Percentiles rank a stretch among this genome's conserved stretches.
Conservation (phyloP, 2,888 invertebrate species). For the Onthophagus sagittarius region DNA sequence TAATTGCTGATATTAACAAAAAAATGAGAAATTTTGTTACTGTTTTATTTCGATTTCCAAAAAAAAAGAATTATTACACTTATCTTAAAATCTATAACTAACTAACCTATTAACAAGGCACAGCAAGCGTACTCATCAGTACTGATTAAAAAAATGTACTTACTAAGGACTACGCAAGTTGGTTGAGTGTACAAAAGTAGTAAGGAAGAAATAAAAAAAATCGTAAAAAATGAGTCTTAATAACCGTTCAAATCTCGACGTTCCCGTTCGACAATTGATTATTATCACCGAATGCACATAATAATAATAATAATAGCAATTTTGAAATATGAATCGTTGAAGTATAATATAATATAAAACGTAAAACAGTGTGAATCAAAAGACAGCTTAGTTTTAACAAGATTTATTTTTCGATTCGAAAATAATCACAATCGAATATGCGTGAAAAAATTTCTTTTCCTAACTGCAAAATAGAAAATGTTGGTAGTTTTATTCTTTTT, state of each 20-base stretch:
- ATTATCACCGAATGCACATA: slow-evolving; percentile 11
- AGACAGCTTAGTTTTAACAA: background rate
- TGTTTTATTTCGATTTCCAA: slow-evolving; percentile 41
- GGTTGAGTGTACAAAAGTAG: slow-evolving; percentile 3
- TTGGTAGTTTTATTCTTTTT: background rate
- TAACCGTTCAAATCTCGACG: background rate
- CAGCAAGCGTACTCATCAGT: slow-evolving; percentile 49
- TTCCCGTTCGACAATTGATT: slow-evolving; percentile 1
- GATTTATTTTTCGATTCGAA: background rate
- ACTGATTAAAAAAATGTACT: slow-evolving; percentile 39
- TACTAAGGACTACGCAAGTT: background rate
- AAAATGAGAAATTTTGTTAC: slow-evolving; percentile 9
- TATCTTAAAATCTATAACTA: slow-evolving; percentile 39
- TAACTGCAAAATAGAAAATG: background rate
- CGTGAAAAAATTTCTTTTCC: background rate
- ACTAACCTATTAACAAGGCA: slow-evolving; percentile 45
- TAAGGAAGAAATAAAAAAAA: background rate
- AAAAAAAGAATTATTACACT: slow-evolving; percentile 46
- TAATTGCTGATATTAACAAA: no score
- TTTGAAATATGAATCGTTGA: no score
- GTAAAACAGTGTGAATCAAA: background rate
- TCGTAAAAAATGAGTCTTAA: background rate
- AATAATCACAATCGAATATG: background rate
- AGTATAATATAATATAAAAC: no score
- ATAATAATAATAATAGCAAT: slow-evolving; percentile 1